Base-by-base conservation (phyloP, 2,888 invertebrate species). In the Catocala fraxini region DNA sequence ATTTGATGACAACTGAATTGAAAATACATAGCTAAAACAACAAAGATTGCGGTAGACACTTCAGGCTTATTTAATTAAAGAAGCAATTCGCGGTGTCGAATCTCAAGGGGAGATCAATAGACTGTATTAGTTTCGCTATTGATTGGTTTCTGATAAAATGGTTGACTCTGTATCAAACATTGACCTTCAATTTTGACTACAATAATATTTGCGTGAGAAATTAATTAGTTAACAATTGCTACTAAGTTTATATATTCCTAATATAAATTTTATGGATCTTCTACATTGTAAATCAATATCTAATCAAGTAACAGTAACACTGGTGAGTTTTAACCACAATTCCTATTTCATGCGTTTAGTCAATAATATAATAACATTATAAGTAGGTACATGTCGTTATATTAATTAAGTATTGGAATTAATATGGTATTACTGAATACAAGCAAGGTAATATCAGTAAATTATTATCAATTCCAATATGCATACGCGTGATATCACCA, bases 171-270 rank as follows among this genome's bases (percentile, higher is more conserved):
- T 70, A 77, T 78, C 68, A 77, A 78, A 80, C 82, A 83, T 81
- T 87, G 85, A 84, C 86, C 88, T 87, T 87, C 77, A 63, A 69
- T 73, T 76, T 72, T 75, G 75, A 60, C 68, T 70, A 72, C 73
- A 63, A 64, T 71, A 77, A 75, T 62, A 72, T 77, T 77, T 51
- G 71, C 76, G 74, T 80, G 82, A 73, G 83, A 85, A 85, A 86
- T 82, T 81, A 70, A 72, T 78, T 75, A 72, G 61, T 56, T 65
- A 71, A 58, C 51, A 52, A 51, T 59, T 60, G 59, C 11, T 59
- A 59, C 15, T 55, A 51, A 68, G 12, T 65, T 33, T 48, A 42
- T 46, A 67, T 56, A 67, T 61, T 60, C 39, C 6, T 49, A 33
- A 46, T 13, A 33, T 42, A 9, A 56, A 33, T 56, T 53, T 13